Evolutionary conservation across 2,797 vertebrate genomes (phyloP), one percentile per base, ranked within the genome.

Genomic region (Discoglossus pictus): DNA sequence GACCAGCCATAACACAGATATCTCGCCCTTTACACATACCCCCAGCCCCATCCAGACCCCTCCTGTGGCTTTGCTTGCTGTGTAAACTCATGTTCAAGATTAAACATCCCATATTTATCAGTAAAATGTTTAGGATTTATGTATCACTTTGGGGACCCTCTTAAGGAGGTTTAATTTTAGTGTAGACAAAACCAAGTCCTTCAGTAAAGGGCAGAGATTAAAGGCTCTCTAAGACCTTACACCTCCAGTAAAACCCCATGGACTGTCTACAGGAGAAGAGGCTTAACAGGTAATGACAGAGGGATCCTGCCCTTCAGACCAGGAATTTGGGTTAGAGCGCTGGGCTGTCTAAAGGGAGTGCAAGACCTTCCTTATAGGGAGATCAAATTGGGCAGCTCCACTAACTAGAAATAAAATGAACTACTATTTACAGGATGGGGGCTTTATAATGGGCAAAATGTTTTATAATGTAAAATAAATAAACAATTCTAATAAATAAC

Each of bases 131-230:
- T 70, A 56, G 43, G 36, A 40, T 63, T 63, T 58, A 15, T 70
- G 47, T 50, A 63, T 56, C 68, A 70, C 68, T 70, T 70, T 56
- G 38, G 60, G 52, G 68, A 70, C 60, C 50, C 65, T 43, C 68
- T 11, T 4, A 56, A 27, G 60, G 68, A 56, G 59, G 68, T 48
- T 56, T 31, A 50, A 62, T 56, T 38, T 23, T 40, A 56, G 17
- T 31, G 51, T 70, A 70, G 68, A 63, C 52, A 63, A 63, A 70
- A 70, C 68, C 25, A 64, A 24, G 17, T 53, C 11, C 18, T 54
- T 54, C 31, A 40, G 25, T 38, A 62, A 21, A 56, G 39, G 50
- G 18, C 11, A 0, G 39, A 68, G 58, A 68, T 68, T 51, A 68
- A 68, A 68, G 58, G 27, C 35, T 10, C 23, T 18, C 24, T 15